These are phyloP conservation scores for Dryococelus australis DNA, from an alignment of 2,888 invertebrate genomes.

Conservation along the genomic window DNA sequence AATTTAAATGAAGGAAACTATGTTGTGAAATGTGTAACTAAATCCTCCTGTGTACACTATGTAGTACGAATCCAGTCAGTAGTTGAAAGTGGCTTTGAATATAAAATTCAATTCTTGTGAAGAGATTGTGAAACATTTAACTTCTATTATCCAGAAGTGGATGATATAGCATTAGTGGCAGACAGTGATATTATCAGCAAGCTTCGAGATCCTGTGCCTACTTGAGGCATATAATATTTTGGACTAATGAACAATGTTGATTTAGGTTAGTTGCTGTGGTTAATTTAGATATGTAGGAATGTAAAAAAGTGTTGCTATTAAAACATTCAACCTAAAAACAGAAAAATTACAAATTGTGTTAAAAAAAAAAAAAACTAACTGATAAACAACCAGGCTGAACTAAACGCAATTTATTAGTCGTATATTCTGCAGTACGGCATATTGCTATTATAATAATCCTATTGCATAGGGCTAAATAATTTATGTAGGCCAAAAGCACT, in stretches of 20 bases:
- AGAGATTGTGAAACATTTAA: not conserved
- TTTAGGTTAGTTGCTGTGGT: not conserved
- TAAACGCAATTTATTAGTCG: too few species aligned
- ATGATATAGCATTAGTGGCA: too few species aligned
- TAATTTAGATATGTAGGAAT: too few species aligned
- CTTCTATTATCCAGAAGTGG: not conserved
- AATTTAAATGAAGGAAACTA: not conserved
- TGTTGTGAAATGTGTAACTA: not conserved
- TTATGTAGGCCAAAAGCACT: not conserved
- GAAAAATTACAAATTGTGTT: not conserved
- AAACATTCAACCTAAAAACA: not conserved
- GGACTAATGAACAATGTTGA: not conserved
- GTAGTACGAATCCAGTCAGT: not conserved
- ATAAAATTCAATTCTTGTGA: not conserved
- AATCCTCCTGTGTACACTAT: not conserved
- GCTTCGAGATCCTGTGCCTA: not conserved
- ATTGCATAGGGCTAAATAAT: not conserved
- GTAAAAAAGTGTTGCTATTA: not conserved
- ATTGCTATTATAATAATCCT: not conserved
- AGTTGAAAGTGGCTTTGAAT: slow-evolving; percentile 16
- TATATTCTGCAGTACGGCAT: not conserved
- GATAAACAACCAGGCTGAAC: not conserved
- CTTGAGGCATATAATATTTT: not conserved
- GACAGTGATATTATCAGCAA: not conserved
- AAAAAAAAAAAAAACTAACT: not conserved